These are phyloP conservation scores for Beroe forskalii DNA, from an alignment of 37 sponge, comb jelly and placozoan species.

Conservation along the genomic window DNA sequence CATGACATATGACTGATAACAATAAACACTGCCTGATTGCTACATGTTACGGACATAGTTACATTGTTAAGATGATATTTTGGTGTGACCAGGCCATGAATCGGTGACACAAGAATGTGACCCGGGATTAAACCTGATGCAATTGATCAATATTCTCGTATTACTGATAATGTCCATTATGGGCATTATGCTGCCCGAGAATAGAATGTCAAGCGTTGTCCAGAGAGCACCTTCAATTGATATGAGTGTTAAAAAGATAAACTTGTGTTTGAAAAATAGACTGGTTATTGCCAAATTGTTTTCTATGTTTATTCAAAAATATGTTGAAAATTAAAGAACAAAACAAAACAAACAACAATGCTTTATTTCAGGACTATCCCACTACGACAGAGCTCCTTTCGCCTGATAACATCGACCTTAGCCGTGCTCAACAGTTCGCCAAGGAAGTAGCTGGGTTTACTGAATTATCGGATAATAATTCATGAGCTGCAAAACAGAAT, in stretches of 20 bases:
- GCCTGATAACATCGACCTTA: slow-evolving; percentile 36
- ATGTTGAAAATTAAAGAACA: too few relatives aligned
- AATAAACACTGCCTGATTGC: too few relatives aligned
- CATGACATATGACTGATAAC: too few relatives aligned
- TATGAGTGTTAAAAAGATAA: neutral
- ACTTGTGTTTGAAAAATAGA: neutral
- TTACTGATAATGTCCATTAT: slow-evolving; percentile 19
- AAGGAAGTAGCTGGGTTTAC: neutral
- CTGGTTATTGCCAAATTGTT: too few relatives aligned
- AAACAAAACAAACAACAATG: too few relatives aligned
- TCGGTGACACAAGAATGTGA: neutral
- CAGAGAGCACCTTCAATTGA: neutral
- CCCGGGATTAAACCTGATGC: neutral
- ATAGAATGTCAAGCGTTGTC: neutral
- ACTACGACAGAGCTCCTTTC: slow-evolving; percentile 44
- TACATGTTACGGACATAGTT: too few relatives aligned
- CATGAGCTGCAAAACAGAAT: too few relatives aligned
- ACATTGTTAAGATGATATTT: too few relatives aligned
- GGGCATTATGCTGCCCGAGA: slow-evolving; percentile 44
- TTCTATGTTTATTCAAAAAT: too few relatives aligned
- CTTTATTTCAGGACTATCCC: slow-evolving; percentile 44
- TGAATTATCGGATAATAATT: too few relatives aligned
- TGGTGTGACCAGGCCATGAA: slow-evolving; percentile 62
- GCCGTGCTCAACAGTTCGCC: slow-evolving; percentile 22
- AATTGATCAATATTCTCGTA: slow-evolving; percentile 7